phyloP scores from a whole-genome alignment of 2,888 invertebrate genomes.

The Xestia ashworthii region DNA sequence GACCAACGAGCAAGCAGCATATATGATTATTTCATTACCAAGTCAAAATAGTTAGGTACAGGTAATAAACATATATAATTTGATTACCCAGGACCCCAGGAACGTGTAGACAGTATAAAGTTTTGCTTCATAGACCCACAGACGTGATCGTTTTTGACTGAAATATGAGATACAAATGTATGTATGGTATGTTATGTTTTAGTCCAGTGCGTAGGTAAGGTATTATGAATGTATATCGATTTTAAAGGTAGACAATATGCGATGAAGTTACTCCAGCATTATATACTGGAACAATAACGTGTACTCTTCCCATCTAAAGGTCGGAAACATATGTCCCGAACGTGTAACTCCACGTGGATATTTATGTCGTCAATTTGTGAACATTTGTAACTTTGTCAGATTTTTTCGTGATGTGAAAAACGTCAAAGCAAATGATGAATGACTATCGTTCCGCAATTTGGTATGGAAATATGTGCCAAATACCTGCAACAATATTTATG shows the following conservation, averaged over 20 bases:
- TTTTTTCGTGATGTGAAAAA: slow-evolving; percentile 78
- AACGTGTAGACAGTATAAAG: slow-evolving; percentile 8
- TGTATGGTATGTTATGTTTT: background rate
- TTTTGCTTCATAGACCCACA: slow-evolving; percentile 4
- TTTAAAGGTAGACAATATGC: slow-evolving; percentile 36
- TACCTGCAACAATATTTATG: slow-evolving; percentile 78
- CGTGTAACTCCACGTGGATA: slow-evolving; percentile 55
- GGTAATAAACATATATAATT: slow-evolving; percentile 27
- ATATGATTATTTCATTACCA: slow-evolving; percentile 16
- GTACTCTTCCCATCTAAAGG: slow-evolving; percentile 44
- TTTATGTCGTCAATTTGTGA: slow-evolving; percentile 75
- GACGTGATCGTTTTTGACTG: background rate
- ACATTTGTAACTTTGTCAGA: slow-evolving; percentile 77
- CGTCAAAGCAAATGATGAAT: slow-evolving; percentile 80
- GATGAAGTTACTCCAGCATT: slow-evolving; percentile 36
- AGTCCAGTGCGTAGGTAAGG: background rate
- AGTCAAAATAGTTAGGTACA: slow-evolving; percentile 8
- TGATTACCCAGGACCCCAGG: slow-evolving; percentile 12
- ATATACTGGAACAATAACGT: slow-evolving; percentile 43
- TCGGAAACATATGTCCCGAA: slow-evolving; percentile 53
- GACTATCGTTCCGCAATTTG: slow-evolving; percentile 78
- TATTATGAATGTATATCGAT: slow-evolving; percentile 18
- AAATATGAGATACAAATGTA: background rate
- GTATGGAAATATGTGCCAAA: slow-evolving; percentile 75
- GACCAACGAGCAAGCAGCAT: background rate